phyloP scores from a whole-genome alignment of 2,797 vertebrate species.

The Perodicticus potto region DNA sequence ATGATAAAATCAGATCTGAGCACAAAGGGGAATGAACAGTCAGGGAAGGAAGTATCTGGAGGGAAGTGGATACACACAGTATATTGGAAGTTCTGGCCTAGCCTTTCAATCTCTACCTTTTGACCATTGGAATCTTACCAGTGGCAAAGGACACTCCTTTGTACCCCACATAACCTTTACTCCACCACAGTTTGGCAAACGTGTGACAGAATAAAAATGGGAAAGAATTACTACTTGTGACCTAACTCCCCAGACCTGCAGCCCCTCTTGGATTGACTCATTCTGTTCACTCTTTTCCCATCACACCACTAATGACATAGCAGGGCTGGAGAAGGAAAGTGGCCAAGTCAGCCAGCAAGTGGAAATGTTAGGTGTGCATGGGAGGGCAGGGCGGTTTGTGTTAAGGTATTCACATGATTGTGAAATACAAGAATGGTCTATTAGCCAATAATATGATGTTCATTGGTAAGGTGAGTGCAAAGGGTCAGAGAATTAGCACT shows the following conservation, averaged over 20 bases:
- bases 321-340: conserved; percentile 22
- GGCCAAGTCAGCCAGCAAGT: conserved; percentile 43
- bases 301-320: conserved; percentile 63
- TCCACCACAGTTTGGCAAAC: conserved; percentile 10
- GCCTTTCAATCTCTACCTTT: background rate
- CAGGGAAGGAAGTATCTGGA: background rate
- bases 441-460: background rate
- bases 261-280: conserved; percentile 53
- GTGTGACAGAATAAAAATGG: conserved; percentile 3
- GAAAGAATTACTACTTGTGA: conserved; percentile 16
- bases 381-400: conserved; percentile 46
- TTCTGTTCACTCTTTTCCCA: conserved; percentile 6
- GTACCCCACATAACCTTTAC: too few relatives aligned
- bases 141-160: background rate
- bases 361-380: conserved; percentile 34
- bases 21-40: background rate
- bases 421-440: conserved; percentile 43
- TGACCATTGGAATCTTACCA: background rate
- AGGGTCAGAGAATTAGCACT: background rate
- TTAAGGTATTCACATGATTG: conserved; percentile 35
- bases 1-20: background rate
- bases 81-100: background rate
- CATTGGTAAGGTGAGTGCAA: background rate
- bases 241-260: background rate
- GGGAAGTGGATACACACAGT: background rate